Evolutionary conservation across 2,888 invertebrate genomes (phyloP).

Genomic region (Trachelus tabidus): DNA sequence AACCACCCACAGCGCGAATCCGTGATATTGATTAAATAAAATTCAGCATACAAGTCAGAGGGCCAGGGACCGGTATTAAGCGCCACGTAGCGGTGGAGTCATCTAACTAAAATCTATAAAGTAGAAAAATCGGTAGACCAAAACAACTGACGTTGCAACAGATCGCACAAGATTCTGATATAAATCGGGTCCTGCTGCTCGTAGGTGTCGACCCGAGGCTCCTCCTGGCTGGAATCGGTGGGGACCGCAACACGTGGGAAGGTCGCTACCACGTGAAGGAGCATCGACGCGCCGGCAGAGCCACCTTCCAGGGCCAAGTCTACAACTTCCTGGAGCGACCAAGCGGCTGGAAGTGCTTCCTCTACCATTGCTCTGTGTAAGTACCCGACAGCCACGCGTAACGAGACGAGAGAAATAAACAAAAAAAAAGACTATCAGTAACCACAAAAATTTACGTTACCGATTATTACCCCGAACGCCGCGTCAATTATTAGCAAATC

Average conservation of each 20-base stretch:
- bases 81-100: too few species aligned
- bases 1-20: too few species aligned
- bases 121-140: too few species aligned
- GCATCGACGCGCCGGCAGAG: constrained; percentile 73
- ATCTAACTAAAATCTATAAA: too few species aligned
- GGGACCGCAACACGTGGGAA: constrained; percentile 70
- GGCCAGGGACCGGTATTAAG: too few species aligned
- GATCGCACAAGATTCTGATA: background rate
- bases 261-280: constrained; percentile 72
- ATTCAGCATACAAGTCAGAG: too few species aligned
- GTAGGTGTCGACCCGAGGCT: constrained; percentile 57
- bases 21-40: too few species aligned
- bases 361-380: constrained; percentile 85
- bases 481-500: background rate
- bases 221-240: constrained; percentile 65
- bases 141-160: too few species aligned
- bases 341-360: constrained; percentile 85
- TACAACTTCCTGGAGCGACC: constrained; percentile 88
- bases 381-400: constrained; percentile 59
- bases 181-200: background rate
- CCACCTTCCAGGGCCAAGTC: constrained; percentile 80
- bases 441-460: too few species aligned
- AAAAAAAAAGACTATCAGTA: too few species aligned
- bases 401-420: background rate
- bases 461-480: too few species aligned